phyloP scores from a whole-genome alignment of 2,113 vertebrate genomes.

The Sylvilagus bachmani region DNA sequence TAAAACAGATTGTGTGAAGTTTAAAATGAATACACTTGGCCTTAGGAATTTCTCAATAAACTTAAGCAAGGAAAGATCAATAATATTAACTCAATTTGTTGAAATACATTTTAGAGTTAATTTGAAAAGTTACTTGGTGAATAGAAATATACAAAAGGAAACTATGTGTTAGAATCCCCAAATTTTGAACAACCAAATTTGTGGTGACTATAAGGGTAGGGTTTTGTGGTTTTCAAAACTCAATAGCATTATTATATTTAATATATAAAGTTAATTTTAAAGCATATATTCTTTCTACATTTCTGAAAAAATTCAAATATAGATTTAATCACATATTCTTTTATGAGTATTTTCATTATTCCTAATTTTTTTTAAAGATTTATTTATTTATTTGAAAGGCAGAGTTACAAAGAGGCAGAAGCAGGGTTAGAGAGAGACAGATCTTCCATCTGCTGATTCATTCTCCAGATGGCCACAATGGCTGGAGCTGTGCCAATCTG shows the following conservation, averaged over 20 bases:
- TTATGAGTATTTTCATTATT: not conserved
- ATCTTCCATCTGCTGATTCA: no score
- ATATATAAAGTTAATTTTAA: not conserved
- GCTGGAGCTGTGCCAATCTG: no score
- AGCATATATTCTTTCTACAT: not conserved
- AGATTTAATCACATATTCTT: not conserved
- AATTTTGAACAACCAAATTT: not conserved
- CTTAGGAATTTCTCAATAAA: not conserved
- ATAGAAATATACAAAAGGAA: not conserved
- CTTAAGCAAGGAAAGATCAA: not conserved
- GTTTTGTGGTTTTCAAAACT: not conserved
- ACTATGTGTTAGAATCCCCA: not conserved
- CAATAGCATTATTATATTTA: not conserved
- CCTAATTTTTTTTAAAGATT: not conserved
- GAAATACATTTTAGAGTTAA: not conserved
- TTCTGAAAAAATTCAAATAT: not conserved
- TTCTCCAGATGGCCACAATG: no score
- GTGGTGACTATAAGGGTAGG: not conserved
- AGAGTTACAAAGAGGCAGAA: no score
- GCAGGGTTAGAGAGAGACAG: no score
- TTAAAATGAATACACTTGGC: not conserved
- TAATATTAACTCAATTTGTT: not conserved
- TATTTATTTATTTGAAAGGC: no score
- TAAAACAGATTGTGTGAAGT: not conserved
- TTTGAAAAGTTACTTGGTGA: not conserved